Percentiles rank a stretch among this genome's conserved stretches.
phyloP scores from a whole-genome alignment of 2,113 vertebrate species.

The Larimichthys crocea region DNA sequence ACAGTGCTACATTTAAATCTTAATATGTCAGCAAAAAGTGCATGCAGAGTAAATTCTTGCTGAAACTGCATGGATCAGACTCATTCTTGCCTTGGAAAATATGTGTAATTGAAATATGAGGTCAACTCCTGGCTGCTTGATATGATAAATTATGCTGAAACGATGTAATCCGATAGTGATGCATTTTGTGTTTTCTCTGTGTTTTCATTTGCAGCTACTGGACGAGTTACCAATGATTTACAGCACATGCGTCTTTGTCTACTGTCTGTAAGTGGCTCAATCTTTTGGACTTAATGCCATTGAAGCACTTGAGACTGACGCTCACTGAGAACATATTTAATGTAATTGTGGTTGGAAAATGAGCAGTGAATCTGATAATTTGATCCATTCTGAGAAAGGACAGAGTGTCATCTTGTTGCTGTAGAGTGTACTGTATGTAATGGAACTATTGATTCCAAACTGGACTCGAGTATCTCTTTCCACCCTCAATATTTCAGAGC shows the following conservation, averaged over 20 bases:
- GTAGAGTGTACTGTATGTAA: not conserved
- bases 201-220: conserved; percentile 87
- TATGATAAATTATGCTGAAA: not conserved
- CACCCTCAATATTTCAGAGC: not conserved
- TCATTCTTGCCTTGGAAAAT: not conserved
- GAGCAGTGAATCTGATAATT: not conserved
- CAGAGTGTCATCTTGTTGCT: not conserved
- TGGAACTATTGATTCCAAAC: conserved; percentile 14
- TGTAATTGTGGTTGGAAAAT: conserved; percentile 20
- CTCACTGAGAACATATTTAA: not conserved
- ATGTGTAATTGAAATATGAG: not conserved
- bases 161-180: not conserved
- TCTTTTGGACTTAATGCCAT: conserved; percentile 5
- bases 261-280: conserved; percentile 94
- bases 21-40: conserved; percentile 8
- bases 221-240: conserved; percentile 99
- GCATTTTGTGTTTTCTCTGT: conserved; percentile 12
- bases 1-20: not conserved
- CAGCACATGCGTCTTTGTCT: conserved; percentile 97
- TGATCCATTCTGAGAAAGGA: not conserved
- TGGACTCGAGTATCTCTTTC: not conserved
- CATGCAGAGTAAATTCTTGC: not conserved
- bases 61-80: not conserved
- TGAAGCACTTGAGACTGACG: not conserved
- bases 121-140: not conserved